Evolutionary conservation across 2,113 vertebrate species (phyloP).

Genomic region (Melanotaenia duboulayi): DNA sequence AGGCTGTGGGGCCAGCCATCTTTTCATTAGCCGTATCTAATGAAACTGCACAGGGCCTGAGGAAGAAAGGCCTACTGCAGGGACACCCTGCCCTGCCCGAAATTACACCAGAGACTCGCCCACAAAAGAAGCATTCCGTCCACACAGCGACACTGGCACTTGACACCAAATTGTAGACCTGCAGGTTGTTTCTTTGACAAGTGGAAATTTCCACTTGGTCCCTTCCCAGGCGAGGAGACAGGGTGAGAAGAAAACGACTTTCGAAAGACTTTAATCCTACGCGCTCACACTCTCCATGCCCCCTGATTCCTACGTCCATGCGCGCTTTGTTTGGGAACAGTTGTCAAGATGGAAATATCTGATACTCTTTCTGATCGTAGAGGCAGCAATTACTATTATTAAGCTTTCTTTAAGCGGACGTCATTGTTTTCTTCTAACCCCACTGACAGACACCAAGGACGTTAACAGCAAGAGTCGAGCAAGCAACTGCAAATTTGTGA

Average conservation of each 20-base stretch:
- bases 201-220: slow-evolving; percentile 81
- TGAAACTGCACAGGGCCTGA: slow-evolving; percentile 80
- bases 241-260: slow-evolving; percentile 56
- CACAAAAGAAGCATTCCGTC: slow-evolving; percentile 84
- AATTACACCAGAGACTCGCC: slow-evolving; percentile 79
- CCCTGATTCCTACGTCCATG: slow-evolving; percentile 18
- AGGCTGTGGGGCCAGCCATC: slow-evolving; percentile 75
- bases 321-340: slow-evolving; percentile 68
- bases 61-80: slow-evolving; percentile 81
- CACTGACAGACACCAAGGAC: slow-evolving; percentile 55
- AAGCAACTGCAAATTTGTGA: slow-evolving; percentile 29
- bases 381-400: slow-evolving; percentile 71
- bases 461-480: slow-evolving; percentile 35
- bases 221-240: slow-evolving; percentile 57
- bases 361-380: slow-evolving; percentile 73
- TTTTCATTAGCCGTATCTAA: slow-evolving; percentile 86
- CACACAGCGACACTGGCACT: slow-evolving; percentile 80
- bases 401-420: slow-evolving; percentile 60
- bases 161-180: slow-evolving; percentile 77
- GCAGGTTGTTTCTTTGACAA: slow-evolving; percentile 65
- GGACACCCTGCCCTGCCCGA: slow-evolving; percentile 81
- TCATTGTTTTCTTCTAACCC: slow-evolving; percentile 61
- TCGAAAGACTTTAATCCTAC: slow-evolving; percentile 60
- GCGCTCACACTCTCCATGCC: slow-evolving; percentile 22
- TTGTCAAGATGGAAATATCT: slow-evolving; percentile 79